phyloP scores from a whole-genome alignment of 2,797 vertebrate species.

The Crypturellus tataupa region DNA sequence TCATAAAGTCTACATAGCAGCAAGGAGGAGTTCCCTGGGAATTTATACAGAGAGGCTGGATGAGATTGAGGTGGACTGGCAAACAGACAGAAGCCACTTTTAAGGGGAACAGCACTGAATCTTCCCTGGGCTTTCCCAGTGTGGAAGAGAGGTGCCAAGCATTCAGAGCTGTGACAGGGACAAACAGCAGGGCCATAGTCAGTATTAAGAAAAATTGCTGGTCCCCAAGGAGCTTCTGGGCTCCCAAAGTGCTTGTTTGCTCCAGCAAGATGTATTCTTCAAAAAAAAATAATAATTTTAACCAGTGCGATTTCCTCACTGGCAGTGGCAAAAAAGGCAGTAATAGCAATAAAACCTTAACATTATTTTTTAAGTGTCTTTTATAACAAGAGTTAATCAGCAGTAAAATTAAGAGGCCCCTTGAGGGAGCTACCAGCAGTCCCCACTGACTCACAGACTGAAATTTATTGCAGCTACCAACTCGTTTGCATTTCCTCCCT shows the following conservation, averaged over 20 bases:
- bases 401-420: conserved; percentile 42
- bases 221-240: conserved; percentile 26
- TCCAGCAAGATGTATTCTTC: conserved; percentile 11
- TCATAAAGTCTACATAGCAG: background rate
- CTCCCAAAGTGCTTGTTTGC: conserved; percentile 52
- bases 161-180: conserved; percentile 56
- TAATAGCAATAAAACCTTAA: background rate
- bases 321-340: conserved; percentile 26
- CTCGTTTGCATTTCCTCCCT: conserved; percentile 47
- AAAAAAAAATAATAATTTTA: conserved; percentile 4
- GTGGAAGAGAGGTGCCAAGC: background rate
- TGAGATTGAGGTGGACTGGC: background rate
- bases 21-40: background rate
- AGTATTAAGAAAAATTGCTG: background rate
- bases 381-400: conserved; percentile 58
- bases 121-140: background rate
- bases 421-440: conserved; percentile 5
- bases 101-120: background rate
- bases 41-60: background rate
- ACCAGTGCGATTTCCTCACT: background rate
- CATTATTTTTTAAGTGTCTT: background rate
- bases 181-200: conserved; percentile 33
- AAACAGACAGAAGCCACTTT: background rate
- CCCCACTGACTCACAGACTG: conserved; percentile 36
- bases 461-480: background rate